These are phyloP conservation scores for Cryptops parisi DNA, from an alignment of 2,888 invertebrate genomes.

Conservation along the genomic window DNA sequence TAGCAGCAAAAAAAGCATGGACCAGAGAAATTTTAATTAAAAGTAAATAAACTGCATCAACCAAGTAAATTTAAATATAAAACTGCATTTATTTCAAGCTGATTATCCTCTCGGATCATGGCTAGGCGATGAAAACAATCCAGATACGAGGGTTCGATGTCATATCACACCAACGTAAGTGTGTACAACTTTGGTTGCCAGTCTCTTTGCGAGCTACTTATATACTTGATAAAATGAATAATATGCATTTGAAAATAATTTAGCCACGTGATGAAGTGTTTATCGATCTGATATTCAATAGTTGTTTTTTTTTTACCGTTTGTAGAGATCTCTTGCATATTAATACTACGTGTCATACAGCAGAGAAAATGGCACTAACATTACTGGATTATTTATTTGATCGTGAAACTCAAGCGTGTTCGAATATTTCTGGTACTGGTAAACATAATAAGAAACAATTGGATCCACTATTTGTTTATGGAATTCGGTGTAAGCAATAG, in stretches of 20 bases:
- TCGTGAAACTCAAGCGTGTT: conserved; percentile 37
- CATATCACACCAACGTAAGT: conserved; percentile 35
- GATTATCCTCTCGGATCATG: conserved; percentile 38
- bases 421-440: conserved; percentile 39
- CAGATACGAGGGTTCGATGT: conserved; percentile 36
- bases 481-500: conserved; percentile 34
- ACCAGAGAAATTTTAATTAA: too few relatives aligned
- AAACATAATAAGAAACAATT: conserved; percentile 39
- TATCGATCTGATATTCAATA: too few relatives aligned
- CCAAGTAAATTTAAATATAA: neutral
- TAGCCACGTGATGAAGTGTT: too few relatives aligned
- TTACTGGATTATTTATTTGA: conserved; percentile 39
- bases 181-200: too few relatives aligned
- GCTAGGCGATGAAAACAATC: conserved; percentile 37
- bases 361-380: conserved; percentile 40
- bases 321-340: conserved; percentile 35
- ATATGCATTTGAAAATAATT: too few relatives aligned
- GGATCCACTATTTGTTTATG: conserved; percentile 38
- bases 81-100: conserved; percentile 22
- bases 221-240: too few relatives aligned
- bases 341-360: conserved; percentile 37
- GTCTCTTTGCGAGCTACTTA: too few relatives aligned
- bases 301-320: neutral
- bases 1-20: too few relatives aligned
- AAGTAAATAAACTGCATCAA: neutral